Evolutionary conservation across 2,888 invertebrate genomes (phyloP).

Genomic region (Enoplolaimus lenunculus): DNA sequence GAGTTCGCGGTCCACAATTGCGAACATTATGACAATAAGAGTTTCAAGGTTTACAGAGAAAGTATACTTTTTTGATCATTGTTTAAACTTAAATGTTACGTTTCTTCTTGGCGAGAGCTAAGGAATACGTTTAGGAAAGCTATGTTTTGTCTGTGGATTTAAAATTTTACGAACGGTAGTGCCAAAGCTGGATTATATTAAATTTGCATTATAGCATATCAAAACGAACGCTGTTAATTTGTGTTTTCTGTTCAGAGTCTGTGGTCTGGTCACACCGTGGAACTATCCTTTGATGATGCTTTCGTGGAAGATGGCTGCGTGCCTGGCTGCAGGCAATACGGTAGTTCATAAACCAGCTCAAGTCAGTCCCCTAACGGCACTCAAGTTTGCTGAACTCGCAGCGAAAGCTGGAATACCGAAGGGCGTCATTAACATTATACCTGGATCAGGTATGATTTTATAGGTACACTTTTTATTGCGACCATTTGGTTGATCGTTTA

Average conservation of each 20-base stretch:
- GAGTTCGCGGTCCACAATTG: conserved; percentile 36
- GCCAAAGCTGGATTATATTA: too few relatives aligned
- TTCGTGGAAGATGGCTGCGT: conserved; percentile 96
- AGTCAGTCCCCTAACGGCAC: conserved; percentile 73
- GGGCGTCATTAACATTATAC: conserved; percentile 81
- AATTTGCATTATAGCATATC: too few relatives aligned
- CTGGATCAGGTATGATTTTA: conserved; percentile 55
- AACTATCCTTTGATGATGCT: conserved; percentile 98
- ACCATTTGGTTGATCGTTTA: background rate
- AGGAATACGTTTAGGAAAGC: too few relatives aligned
- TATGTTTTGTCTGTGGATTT: too few relatives aligned
- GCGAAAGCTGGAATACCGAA: conserved; percentile 80
- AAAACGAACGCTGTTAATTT: too few relatives aligned
- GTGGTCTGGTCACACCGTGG: conserved; percentile 85
- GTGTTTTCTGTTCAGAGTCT: too few relatives aligned
- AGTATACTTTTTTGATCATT: too few relatives aligned
- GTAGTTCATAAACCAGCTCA: conserved; percentile 84
- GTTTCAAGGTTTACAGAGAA: too few relatives aligned
- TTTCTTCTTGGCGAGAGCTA: too few relatives aligned
- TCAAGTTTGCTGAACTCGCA: conserved; percentile 82
- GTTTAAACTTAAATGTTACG: too few relatives aligned
- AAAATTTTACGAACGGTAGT: too few relatives aligned
- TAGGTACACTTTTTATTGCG: background rate
- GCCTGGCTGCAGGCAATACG: conserved; percentile 86
- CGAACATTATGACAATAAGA: too few relatives aligned